Percentiles rank a stretch among this genome's conserved stretches.
These are phyloP conservation scores for Dasysyrphus tricinctus DNA, from an alignment of 2,888 invertebrate genomes.

Conservation along the genomic window DNA sequence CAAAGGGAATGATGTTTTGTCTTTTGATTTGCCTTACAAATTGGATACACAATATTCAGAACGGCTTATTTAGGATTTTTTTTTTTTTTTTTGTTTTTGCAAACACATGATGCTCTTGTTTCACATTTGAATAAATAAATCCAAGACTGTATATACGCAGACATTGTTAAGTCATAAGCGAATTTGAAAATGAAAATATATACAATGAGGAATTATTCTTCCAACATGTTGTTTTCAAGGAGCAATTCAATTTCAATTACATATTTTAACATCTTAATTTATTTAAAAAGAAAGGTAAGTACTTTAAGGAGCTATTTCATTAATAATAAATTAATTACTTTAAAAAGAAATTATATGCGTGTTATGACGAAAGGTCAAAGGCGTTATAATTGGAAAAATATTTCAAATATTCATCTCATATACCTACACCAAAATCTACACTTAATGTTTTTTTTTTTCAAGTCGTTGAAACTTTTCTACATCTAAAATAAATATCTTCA, in stretches of 20 bases:
- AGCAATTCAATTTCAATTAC: conserved; percentile 20
- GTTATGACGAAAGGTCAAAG: too few relatives aligned
- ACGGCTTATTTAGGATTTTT: not conserved
- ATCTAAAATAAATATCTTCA: conserved; percentile 14
- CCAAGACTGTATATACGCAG: not conserved
- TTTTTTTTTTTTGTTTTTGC: not conserved
- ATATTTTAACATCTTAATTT: conserved; percentile 14
- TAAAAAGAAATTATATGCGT: too few relatives aligned
- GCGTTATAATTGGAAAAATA: too few relatives aligned
- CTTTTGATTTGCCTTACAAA: conserved; percentile 5
- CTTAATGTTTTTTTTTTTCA: not conserved
- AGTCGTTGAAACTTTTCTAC: conserved; percentile 7
- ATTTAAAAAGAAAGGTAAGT: not conserved
- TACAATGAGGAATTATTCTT: not conserved
- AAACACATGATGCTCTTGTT: not conserved
- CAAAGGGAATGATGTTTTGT: not conserved
- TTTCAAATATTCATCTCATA: too few relatives aligned
- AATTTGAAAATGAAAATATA: conserved; percentile 1
- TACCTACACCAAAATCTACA: not conserved
- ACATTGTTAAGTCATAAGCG: conserved; percentile 3
- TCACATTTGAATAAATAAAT: conserved; percentile 12
- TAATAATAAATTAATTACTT: too few relatives aligned
- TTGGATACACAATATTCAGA: not conserved
- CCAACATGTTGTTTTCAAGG: not conserved
- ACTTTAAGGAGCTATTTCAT: too few relatives aligned